Base-by-base conservation (phyloP, 2,888 invertebrate species). In the Xestia rhomboidea region DNA sequence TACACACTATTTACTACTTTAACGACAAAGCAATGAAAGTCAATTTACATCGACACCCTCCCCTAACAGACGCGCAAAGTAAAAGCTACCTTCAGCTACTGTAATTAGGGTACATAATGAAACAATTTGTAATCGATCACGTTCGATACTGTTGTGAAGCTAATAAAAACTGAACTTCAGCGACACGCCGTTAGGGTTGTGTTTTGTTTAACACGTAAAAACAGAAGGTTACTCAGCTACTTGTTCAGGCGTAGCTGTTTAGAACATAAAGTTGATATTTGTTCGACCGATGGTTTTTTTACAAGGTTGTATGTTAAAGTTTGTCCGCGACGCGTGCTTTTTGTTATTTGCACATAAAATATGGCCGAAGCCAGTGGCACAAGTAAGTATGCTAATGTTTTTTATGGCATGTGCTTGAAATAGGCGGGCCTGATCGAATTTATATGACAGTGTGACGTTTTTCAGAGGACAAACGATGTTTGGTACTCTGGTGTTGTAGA, bases 101-200 rank as follows among this genome's bases (percentile, higher is more conserved):
- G 93, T 92, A 93, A 94, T 95, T 95, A 93, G 91, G 91, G 92
- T 91, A 90, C 90, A 92, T 91, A 93, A 93, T 94, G 90, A 92
- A 93, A 93, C 91, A 92, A 93, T 93, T 94, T 93, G 93, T 90
- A 90, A 93, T 92, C 92, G 92, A 94, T 94, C 91, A 92, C 82
- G 86, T 89, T 88, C 86, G 80, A 86, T 89, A 87, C 85, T 87
- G 83, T 78, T 79, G 72, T 63, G 68, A 76, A 73, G 82, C 78
- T 77, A 83, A 87, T 90, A 87, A 91, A 92, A 91, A 89, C 91
- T 89, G 80, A 82, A 89, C 89, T 85, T 81, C 84, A 89, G 84
- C 64, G 34, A 68, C 77, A 86, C 79, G 60, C 85, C 70, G 63
- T 82, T 87, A 90, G 81, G 81, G 91, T 86, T 88, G 76, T 84